phyloP scores from a whole-genome alignment of 2,797 vertebrate species.

The Microtus obscurus region DNA sequence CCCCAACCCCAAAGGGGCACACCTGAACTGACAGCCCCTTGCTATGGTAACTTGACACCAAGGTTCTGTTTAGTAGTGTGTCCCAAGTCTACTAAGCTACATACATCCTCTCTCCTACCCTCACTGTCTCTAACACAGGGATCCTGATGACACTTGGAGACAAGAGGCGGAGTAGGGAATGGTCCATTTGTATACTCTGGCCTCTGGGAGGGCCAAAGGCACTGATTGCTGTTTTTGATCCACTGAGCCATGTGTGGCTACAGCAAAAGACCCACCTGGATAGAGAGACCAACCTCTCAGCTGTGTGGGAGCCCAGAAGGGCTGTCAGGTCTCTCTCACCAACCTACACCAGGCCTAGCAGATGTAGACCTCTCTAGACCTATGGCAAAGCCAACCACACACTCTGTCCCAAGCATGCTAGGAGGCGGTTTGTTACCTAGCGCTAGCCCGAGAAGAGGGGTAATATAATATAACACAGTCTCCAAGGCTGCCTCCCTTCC shows the following conservation, averaged over 20 bases:
- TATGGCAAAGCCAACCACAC: background rate
- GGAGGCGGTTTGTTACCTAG: background rate
- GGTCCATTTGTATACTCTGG: background rate
- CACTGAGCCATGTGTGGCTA: background rate
- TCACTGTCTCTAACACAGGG: background rate
- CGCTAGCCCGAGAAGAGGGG: background rate
- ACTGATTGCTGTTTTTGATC: background rate
- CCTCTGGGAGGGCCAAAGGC: background rate
- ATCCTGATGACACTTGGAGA: background rate
- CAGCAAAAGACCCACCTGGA: background rate
- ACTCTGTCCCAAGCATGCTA: background rate
- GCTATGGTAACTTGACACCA: background rate
- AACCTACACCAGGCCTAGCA: background rate
- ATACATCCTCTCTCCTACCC: background rate
- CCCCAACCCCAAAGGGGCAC: background rate
- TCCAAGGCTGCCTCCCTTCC: background rate
- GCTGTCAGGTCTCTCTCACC: background rate
- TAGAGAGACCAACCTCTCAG: background rate
- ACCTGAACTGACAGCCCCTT: background rate
- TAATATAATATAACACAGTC: background rate
- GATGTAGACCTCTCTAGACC: background rate
- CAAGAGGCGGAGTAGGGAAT: accelerated
- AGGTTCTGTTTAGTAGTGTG: background rate
- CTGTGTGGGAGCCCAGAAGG: background rate
- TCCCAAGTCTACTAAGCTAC: background rate